A percentile compares a stretch with the other conserved stretches of the same genome.
Evolutionary conservation across 2,888 invertebrate genomes (phyloP).

Genomic region (Osmoderma eremita): DNA sequence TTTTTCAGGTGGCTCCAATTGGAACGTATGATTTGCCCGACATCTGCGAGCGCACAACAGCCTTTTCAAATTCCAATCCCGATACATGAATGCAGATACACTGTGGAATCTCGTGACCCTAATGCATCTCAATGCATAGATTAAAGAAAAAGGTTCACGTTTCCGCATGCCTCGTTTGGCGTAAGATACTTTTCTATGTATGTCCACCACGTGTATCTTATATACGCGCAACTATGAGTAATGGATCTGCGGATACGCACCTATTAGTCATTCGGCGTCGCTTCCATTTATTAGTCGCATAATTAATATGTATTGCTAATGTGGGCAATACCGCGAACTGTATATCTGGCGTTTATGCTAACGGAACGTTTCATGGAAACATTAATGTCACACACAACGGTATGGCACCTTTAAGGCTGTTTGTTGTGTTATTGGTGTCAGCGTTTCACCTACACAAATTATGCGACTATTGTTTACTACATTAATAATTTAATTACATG

Average conservation of each 20-base stretch:
- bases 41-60: constrained; percentile 26
- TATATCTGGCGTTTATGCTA: background rate
- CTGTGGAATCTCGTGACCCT: constrained; percentile 26
- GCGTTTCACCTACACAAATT: constrained; percentile 15
- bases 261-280: constrained; percentile 18
- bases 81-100: constrained; percentile 24
- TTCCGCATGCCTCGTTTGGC: constrained; percentile 24
- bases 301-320: constrained; percentile 25
- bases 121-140: constrained; percentile 18
- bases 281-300: constrained; percentile 17
- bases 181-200: constrained; percentile 2
- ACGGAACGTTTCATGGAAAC: constrained; percentile 11
- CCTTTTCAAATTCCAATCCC: constrained; percentile 24
- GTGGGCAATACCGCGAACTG: constrained; percentile 1
- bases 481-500: too few species aligned
- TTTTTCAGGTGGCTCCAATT: constrained; percentile 24
- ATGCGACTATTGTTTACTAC: background rate
- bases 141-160: constrained; percentile 15
- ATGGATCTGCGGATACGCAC: background rate
- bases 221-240: background rate
- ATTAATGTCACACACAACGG: constrained; percentile 10
- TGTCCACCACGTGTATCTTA: background rate
- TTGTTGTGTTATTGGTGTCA: constrained; percentile 10
- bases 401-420: background rate
- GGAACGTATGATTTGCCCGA: background rate